Evolutionary conservation across 2,888 invertebrate species (phyloP).

Genomic region (Liopterus haemorrhoidalis): DNA sequence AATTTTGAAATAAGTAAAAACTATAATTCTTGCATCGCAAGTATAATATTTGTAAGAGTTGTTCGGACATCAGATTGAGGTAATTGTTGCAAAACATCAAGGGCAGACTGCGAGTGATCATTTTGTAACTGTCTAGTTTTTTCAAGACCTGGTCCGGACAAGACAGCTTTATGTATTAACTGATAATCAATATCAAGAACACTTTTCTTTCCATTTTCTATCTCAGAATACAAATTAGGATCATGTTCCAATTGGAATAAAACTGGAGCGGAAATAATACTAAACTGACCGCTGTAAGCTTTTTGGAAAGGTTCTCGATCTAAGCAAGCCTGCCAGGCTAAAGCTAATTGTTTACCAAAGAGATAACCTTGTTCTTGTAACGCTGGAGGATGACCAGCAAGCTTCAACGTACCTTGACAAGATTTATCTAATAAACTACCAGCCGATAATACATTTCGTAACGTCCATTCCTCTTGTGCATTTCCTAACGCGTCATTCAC

Average conservation of each 20-base stretch:
- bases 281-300: conserved; percentile 51
- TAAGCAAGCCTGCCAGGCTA: conserved; percentile 76
- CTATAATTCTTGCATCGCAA: conserved; percentile 69
- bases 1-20: no score
- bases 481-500: conserved; percentile 50
- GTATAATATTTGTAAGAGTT: conserved; percentile 79
- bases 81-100: conserved; percentile 68
- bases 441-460: conserved; percentile 71
- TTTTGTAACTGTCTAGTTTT: conserved; percentile 68
- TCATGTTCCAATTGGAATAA: conserved; percentile 74
- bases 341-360: conserved; percentile 84
- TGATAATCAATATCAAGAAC: conserved; percentile 63
- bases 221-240: conserved; percentile 60
- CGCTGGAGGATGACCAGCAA: conserved; percentile 74
- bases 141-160: conserved; percentile 63
- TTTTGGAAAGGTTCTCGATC: conserved; percentile 66
- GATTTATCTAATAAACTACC: conserved; percentile 75
- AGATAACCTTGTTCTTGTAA: conserved; percentile 76
- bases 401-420: conserved; percentile 77
- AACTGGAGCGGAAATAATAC: conserved; percentile 75
- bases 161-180: conserved; percentile 43
- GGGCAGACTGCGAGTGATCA: conserved; percentile 69
- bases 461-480: conserved; percentile 72
- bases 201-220: conserved; percentile 61
- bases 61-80: conserved; percentile 77